These are phyloP conservation scores for Drosophila quadrilineata DNA, from an alignment of 1,140 invertebrate genomes.

Conservation along the genomic window DNA sequence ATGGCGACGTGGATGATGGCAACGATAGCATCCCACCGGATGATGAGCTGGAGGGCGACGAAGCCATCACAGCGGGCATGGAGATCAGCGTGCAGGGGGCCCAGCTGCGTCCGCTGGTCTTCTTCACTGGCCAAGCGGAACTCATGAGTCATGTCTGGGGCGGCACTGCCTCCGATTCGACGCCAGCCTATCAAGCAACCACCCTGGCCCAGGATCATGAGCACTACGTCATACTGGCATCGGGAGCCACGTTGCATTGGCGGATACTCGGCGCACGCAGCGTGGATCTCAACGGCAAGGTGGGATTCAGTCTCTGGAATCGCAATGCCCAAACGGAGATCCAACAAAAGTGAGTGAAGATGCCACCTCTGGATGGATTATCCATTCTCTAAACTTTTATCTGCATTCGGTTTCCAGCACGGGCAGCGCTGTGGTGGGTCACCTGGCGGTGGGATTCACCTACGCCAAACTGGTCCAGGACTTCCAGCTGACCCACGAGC, in stretches of 20 bases:
- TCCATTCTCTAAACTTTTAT: no score
- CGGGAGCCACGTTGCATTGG: slow-evolving; percentile 88
- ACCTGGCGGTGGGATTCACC: slow-evolving; percentile 85
- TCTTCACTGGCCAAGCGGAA: slow-evolving; percentile 92
- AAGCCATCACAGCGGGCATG: slow-evolving; percentile 91
- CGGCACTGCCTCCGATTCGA: slow-evolving; percentile 90
- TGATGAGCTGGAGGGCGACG: slow-evolving; percentile 82
- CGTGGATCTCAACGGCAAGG: slow-evolving; percentile 91
- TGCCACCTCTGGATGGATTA: not conserved
- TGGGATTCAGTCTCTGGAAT: slow-evolving; percentile 94
- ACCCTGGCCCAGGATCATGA: slow-evolving; percentile 88
- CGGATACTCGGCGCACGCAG: slow-evolving; percentile 88
- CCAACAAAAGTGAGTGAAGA: slow-evolving; percentile 85
- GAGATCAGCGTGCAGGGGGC: slow-evolving; percentile 90
- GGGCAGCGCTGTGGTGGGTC: slow-evolving; percentile 86
- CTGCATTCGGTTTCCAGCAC: slow-evolving; percentile 84
- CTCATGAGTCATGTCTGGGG: slow-evolving; percentile 95
- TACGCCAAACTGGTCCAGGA: slow-evolving; percentile 88
- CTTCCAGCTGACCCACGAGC: slow-evolving; percentile 87
- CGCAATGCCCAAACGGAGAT: slow-evolving; percentile 92
- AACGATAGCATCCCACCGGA: slow-evolving; percentile 81
- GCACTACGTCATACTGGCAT: slow-evolving; percentile 86
- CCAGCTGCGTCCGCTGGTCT: slow-evolving; percentile 90
- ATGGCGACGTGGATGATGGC: slow-evolving; percentile 82
- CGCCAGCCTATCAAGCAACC: slow-evolving; percentile 90